Conservation (phyloP, 2,113 vertebrate species). For the Thunnus maccoyii region DNA sequence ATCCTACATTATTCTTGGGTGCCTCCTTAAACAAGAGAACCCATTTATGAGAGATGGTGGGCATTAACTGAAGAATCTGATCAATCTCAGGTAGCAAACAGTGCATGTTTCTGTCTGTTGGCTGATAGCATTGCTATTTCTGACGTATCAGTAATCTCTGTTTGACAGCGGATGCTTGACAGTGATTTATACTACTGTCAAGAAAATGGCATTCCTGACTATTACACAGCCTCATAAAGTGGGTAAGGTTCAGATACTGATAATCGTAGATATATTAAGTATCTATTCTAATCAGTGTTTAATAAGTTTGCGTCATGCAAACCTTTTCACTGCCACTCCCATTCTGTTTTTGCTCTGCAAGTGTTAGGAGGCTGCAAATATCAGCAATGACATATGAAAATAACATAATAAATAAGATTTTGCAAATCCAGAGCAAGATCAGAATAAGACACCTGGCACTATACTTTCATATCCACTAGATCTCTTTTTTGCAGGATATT, state of each 20-base stretch:
- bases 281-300: slow-evolving; percentile 1
- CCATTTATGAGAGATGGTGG: not conserved
- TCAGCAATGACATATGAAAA: not conserved
- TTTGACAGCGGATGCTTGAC: not conserved
- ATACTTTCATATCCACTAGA: slow-evolving; percentile 4
- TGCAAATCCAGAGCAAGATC: not conserved
- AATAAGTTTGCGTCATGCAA: slow-evolving; percentile 11
- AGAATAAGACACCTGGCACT: not conserved
- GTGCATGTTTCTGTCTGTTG: not conserved
- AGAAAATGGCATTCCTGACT: not conserved
- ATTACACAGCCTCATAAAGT: slow-evolving; percentile 24
- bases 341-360: not conserved
- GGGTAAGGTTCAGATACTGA: not conserved
- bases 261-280: not conserved
- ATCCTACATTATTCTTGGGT: not conserved
- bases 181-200: not conserved
- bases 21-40: slow-evolving; percentile 6
- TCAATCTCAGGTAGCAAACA: not conserved
- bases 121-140: slow-evolving; percentile 5
- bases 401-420: not conserved
- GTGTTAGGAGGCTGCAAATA: not conserved
- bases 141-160: not conserved
- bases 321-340: not conserved
- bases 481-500: slow-evolving; percentile 36
- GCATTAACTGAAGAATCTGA: slow-evolving; percentile 15